A percentile compares a stretch with the other conserved stretches of the same genome.
Conservation (phyloP, 1,140 invertebrate genomes). For the Drosophila cardini region DNA sequence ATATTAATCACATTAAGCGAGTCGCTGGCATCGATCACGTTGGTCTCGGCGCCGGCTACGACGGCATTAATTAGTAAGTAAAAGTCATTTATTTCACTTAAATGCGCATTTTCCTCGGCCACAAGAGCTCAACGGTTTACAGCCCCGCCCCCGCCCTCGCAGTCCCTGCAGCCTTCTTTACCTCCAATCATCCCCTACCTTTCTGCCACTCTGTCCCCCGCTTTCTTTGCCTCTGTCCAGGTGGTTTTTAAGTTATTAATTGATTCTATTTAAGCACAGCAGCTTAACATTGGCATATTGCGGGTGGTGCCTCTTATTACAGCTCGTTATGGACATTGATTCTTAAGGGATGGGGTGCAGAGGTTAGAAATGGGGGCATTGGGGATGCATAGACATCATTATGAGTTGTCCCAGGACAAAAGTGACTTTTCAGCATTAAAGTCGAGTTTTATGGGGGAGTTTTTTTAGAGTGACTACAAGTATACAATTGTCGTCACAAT, state of each 20-base stretch:
- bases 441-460: background rate
- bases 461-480: background rate
- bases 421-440: background rate
- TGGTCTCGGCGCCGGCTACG: slow-evolving; percentile 94
- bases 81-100: slow-evolving; percentile 83
- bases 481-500: background rate
- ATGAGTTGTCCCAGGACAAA: background rate
- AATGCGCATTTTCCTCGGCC: slow-evolving; percentile 64
- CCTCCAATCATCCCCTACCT: background rate
- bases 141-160: background rate
- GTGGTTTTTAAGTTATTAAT: slow-evolving; percentile 79
- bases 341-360: background rate
- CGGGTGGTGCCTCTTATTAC: slow-evolving; percentile 62
- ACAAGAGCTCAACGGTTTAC: slow-evolving; percentile 33
- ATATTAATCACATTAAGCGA: slow-evolving; percentile 96
- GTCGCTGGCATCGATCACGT: slow-evolving; percentile 95
- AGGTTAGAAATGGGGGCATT: background rate
- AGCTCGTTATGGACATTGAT: slow-evolving; percentile 62
- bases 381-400: background rate
- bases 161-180: background rate
- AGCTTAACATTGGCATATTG: slow-evolving; percentile 79
- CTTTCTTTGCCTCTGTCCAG: slow-evolving; percentile 32
- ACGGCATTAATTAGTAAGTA: slow-evolving; percentile 96
- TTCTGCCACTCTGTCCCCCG: background rate
- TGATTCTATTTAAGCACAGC: slow-evolving; percentile 75